These are phyloP conservation scores for Himalopsyche kuldschensis DNA, from an alignment of 2,888 invertebrate species.

Conservation along the genomic window DNA sequence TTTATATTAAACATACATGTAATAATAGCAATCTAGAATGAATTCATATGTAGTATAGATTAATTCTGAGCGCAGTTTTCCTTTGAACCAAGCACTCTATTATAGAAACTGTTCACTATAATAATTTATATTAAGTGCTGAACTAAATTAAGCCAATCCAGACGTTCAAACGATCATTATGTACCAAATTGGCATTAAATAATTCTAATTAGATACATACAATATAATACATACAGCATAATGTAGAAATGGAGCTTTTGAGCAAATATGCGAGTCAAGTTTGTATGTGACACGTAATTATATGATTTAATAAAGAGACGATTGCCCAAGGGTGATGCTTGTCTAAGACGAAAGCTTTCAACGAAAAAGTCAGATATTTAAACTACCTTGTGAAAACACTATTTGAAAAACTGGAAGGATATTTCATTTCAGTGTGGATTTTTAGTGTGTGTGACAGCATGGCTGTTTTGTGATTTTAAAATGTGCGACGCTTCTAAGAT, in stretches of 20 bases:
- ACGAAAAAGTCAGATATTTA: too few relatives aligned
- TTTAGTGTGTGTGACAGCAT: too few relatives aligned
- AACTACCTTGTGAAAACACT: too few relatives aligned
- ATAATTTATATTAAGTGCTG: not conserved
- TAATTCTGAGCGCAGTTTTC: not conserved
- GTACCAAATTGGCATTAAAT: not conserved
- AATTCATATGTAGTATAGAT: not conserved
- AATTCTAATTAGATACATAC: not conserved
- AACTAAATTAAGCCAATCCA: not conserved
- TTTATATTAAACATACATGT: not conserved
- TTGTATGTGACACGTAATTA: not conserved
- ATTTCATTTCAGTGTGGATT: too few relatives aligned
- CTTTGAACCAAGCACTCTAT: not conserved
- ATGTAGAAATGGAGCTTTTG: not conserved
- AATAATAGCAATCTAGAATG: not conserved
- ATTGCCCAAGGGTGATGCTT: not conserved
- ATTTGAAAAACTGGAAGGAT: too few relatives aligned
- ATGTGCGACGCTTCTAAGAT: too few relatives aligned
- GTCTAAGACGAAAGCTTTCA: not conserved
- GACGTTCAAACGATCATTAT: not conserved
- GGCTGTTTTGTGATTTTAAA: too few relatives aligned
- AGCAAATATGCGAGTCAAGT: not conserved
- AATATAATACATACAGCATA: not conserved
- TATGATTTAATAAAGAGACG: not conserved
- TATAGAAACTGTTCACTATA: not conserved